Conservation (phyloP, 1,140 invertebrate genomes). For the Plodia interpunctella region DNA sequence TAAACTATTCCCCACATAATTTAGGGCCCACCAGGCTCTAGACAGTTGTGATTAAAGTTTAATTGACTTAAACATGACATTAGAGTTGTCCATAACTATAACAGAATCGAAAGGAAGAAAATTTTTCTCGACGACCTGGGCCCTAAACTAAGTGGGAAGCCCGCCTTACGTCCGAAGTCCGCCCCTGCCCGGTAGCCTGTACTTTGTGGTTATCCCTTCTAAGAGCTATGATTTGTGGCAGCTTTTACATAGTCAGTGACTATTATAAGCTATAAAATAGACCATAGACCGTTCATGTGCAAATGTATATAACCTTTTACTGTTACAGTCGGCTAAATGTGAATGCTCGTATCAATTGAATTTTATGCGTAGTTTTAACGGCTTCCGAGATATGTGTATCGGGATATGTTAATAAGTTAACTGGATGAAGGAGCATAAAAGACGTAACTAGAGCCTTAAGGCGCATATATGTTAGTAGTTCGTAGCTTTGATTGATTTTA, state of each 20-base stretch:
- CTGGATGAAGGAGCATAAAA: background rate
- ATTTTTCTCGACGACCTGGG: too few relatives aligned
- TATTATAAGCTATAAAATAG: conserved; percentile 7
- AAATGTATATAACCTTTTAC: conserved; percentile 2
- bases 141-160: too few relatives aligned
- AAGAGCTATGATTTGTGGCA: background rate
- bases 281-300: background rate
- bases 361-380: conserved; percentile 4
- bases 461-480: background rate
- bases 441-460: background rate
- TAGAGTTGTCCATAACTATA: too few relatives aligned
- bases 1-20: too few relatives aligned
- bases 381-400: conserved; percentile 2
- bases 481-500: too few relatives aligned
- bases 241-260: background rate
- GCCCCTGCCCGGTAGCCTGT: background rate
- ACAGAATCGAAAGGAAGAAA: too few relatives aligned
- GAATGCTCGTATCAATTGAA: conserved; percentile 4
- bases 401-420: conserved; percentile 5
- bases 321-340: background rate
- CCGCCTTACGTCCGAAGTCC: too few relatives aligned
- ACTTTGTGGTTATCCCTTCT: conserved; percentile 1
- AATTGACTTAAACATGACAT: too few relatives aligned
- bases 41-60: too few relatives aligned
- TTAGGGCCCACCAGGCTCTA: too few relatives aligned